These are phyloP conservation scores for Kryptopterus vitreolus DNA, from an alignment of 2,797 vertebrate genomes.

Conservation along the genomic window DNA sequence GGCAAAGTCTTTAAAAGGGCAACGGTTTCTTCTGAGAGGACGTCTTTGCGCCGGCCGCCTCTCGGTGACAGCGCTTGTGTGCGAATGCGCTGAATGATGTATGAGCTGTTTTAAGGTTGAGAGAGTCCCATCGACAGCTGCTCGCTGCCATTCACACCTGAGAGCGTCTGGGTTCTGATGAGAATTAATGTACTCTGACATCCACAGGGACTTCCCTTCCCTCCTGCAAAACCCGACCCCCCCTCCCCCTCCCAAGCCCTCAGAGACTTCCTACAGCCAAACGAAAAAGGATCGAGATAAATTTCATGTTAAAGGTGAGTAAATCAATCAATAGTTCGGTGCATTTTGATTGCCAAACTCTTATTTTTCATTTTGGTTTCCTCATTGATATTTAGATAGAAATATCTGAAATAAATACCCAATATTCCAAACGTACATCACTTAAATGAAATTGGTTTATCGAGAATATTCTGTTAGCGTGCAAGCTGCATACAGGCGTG, in stretches of 20 bases:
- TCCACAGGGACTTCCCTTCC: slow-evolving; percentile 80
- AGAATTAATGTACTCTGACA: slow-evolving; percentile 93
- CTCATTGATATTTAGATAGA: not conserved
- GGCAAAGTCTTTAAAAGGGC: slow-evolving; percentile 35
- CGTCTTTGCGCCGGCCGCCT: slow-evolving; percentile 54
- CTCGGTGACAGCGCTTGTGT: slow-evolving; percentile 67
- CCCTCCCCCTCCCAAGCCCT: not conserved
- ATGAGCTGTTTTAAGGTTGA: slow-evolving; percentile 81
- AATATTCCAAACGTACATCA: too few relatives aligned
- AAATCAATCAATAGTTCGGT: not conserved
- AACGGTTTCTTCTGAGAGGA: slow-evolving; percentile 18
- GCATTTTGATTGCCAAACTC: not conserved
- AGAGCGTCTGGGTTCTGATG: slow-evolving; percentile 86
- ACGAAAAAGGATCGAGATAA: not conserved
- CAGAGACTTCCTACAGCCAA: not conserved
- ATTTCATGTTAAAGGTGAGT: not conserved
- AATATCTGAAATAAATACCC: not conserved
- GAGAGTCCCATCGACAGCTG: slow-evolving; percentile 85
- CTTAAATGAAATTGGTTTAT: not conserved
- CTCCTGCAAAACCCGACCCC: not conserved
- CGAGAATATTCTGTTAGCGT: not conserved
- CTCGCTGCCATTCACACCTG: slow-evolving; percentile 89
- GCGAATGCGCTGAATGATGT: slow-evolving; percentile 80
- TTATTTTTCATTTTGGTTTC: too few relatives aligned
- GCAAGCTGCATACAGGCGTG: not conserved